These are phyloP conservation scores for Macrotis lagotis DNA, from an alignment of 2,113 vertebrate species.

Conservation along the genomic window DNA sequence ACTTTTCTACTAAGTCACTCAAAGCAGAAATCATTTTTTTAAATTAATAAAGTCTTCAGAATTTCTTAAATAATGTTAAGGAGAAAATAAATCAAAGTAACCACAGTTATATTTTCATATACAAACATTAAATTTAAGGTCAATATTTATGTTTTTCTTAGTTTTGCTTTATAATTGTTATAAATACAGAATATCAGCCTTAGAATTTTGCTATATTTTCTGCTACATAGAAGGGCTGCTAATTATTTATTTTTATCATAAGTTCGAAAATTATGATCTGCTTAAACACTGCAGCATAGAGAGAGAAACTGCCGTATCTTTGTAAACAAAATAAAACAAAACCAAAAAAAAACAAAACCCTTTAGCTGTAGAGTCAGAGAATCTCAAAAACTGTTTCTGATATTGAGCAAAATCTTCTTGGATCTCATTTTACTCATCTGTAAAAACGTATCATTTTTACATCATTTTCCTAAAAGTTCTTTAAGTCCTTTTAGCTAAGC, in stretches of 20 bases:
- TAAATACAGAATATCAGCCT: not conserved
- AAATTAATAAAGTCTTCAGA: slow-evolving; percentile 41
- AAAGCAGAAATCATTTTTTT: slow-evolving; percentile 51
- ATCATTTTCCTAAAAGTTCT: not conserved
- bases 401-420: not conserved
- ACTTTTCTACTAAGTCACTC: slow-evolving; percentile 30
- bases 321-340: not conserved
- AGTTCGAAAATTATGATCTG: not conserved
- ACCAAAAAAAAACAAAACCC: not conserved
- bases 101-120: not conserved
- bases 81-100: not conserved
- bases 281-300: not conserved
- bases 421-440: not conserved
- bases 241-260: not conserved
- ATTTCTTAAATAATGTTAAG: slow-evolving; percentile 52
- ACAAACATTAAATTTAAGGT: slow-evolving; percentile 8
- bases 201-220: not conserved
- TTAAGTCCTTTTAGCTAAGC: not conserved
- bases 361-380: not conserved
- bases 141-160: slow-evolving; percentile 12
- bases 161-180: not conserved
- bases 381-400: not conserved
- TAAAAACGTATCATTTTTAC: too few species aligned
- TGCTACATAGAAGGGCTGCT: not conserved
- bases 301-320: not conserved